Base-by-base conservation (phyloP, 2,113 vertebrate genomes). In the Silurus asotus region DNA sequence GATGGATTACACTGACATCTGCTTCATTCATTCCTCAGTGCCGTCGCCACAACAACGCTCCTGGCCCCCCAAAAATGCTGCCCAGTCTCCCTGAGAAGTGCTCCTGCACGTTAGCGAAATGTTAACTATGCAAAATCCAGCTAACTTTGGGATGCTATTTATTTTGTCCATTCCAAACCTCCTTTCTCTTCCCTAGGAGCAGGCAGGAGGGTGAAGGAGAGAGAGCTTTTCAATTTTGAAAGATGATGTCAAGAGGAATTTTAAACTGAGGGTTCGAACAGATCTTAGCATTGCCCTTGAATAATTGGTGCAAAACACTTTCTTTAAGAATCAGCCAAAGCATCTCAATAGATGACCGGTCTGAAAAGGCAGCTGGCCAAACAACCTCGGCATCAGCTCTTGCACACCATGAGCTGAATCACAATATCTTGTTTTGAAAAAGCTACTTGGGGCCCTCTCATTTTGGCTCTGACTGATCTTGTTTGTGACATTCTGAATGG, bases 1-100 rank as follows among this genome's bases (percentile, higher is more conserved):
- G 96, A 96, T 96, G 95, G 96, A 97, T 97, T 94, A 94, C 95
- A 93, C 93, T 95, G 96, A 95, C 96, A 96, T 96, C 95, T 96
- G 95, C 94, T 95, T 96, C 96, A 96, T 95, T 96, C 96, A 97
- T 93, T 94, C 93, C 92, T 93, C 93, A 91, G 92, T 93, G 89
- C 93, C 92, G 96, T 98, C 95, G 95, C 96, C 95, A 96, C 94
- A 95, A 95, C 96, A 96, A 98, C 94, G 89, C 85, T 91, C 93
- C 90, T 83, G 93, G 92, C 94, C 91, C 93, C 91, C 90, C 95
- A 96, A 95, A 97, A 97, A 99, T 96, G 96, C 93, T 93, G 92
- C 93, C 84, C 91, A 93, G 92, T 94, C 94, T 94, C 96, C 93
- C 90, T 90, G 91, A 95, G 94, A 96, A 94, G 95, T 94, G 93